phyloP scores from a whole-genome alignment of 2,888 invertebrate species.

The Morinoia aosen region DNA sequence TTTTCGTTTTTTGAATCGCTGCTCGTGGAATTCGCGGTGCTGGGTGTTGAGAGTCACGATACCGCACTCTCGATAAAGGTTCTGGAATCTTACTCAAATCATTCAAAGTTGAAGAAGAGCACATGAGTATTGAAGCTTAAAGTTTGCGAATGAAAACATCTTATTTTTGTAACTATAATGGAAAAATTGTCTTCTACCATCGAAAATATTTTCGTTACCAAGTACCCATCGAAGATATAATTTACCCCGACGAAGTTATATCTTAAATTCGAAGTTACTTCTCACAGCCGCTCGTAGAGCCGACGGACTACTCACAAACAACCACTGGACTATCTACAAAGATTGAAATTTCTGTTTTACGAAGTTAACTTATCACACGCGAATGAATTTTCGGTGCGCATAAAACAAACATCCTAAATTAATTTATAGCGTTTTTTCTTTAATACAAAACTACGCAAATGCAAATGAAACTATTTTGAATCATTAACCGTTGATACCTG shows the following conservation, averaged over 20 bases:
- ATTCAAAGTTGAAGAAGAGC: too few species aligned
- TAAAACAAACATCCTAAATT: background rate
- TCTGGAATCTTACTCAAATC: too few species aligned
- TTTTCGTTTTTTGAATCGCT: background rate
- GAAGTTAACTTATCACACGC: background rate
- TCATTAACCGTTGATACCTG: background rate
- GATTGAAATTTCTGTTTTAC: background rate
- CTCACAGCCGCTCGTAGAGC: background rate
- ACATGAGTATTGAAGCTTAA: background rate
- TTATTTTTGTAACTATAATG: background rate
- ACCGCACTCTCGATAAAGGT: too few species aligned
- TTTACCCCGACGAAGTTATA: background rate
- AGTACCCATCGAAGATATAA: too few species aligned
- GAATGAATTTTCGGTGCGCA: too few species aligned
- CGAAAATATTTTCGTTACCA: too few species aligned
- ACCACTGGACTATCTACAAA: background rate
- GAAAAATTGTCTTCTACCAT: too few species aligned
- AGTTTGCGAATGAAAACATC: background rate
- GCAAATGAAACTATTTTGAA: background rate
- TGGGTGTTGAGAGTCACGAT: too few species aligned
- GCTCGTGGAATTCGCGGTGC: background rate
- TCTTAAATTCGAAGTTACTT: background rate
- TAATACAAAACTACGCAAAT: background rate
- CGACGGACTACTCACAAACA: background rate
- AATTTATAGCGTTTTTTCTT: background rate